A percentile compares a stretch with the other conserved stretches of the same genome.
These are phyloP conservation scores for Brachyhypopomus occidentalis DNA, from an alignment of 2,113 vertebrate species.

Conservation along the genomic window DNA sequence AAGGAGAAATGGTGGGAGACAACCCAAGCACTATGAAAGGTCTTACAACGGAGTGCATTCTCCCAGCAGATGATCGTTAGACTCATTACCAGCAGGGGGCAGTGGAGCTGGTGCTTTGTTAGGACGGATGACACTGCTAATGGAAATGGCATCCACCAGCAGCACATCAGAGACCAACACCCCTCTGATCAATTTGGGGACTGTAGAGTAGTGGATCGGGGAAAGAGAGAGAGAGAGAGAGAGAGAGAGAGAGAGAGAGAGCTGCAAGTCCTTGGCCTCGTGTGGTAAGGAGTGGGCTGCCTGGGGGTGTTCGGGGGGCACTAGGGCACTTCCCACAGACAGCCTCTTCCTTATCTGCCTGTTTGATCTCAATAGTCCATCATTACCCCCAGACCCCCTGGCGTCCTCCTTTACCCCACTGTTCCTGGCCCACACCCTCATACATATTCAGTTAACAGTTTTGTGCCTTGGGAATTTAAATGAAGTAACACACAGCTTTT, in stretches of 20 bases:
- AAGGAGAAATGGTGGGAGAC: not conserved
- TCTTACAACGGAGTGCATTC: not conserved
- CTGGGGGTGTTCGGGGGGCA: constrained; percentile 16
- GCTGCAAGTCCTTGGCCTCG: not conserved
- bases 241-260: constrained; percentile 18
- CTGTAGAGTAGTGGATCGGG: not conserved
- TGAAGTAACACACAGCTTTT: not conserved
- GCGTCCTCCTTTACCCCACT: constrained; percentile 14
- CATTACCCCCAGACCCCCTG: constrained; percentile 29
- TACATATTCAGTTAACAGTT: constrained; percentile 15
- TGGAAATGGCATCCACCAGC: not conserved
- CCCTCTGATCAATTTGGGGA: not conserved
- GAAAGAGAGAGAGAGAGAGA: not conserved
- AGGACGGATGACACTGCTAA: not conserved
- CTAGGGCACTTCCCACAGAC: constrained; percentile 36
- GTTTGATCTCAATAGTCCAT: constrained; percentile 48
- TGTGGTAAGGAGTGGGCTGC: constrained; percentile 8
- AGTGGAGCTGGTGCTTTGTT: constrained; percentile 2
- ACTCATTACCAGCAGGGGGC: not conserved
- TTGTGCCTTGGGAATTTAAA: constrained; percentile 2
- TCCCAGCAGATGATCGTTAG: not conserved
- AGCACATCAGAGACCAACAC: constrained; percentile 7
- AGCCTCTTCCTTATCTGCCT: constrained; percentile 36
- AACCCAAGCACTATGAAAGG: not conserved
- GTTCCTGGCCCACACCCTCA: constrained; percentile 29